A percentile compares a stretch with the other conserved stretches of the same genome.
Conservation (phyloP, 1,140 invertebrate species). For the Trachymyrmex septentrionalis region DNA sequence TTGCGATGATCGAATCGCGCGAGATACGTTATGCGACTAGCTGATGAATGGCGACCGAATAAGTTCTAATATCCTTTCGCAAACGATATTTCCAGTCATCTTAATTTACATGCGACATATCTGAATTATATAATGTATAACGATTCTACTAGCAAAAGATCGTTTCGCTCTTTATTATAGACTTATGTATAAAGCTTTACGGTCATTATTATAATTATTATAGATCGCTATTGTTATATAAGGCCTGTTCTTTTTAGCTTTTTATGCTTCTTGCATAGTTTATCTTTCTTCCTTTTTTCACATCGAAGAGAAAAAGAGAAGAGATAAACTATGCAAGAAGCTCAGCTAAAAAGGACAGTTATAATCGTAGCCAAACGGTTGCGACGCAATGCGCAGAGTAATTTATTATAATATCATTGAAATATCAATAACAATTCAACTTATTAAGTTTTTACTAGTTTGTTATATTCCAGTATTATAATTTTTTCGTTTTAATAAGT, state of each 20-base stretch:
- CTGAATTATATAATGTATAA: slow-evolving; percentile 18
- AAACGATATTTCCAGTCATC: slow-evolving; percentile 37
- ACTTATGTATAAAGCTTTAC: slow-evolving; percentile 50
- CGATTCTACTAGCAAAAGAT: slow-evolving; percentile 4
- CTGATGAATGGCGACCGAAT: background rate
- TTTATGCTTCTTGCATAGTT: no score
- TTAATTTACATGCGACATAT: slow-evolving; percentile 43
- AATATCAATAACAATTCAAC: background rate
- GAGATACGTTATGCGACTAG: slow-evolving; percentile 7
- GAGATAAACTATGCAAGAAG: no score
- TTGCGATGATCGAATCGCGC: background rate
- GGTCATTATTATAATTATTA: slow-evolving; percentile 48
- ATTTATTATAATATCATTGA: slow-evolving; percentile 50
- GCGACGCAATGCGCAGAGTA: slow-evolving; percentile 22
- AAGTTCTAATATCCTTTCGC: background rate
- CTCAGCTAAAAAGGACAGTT: no score
- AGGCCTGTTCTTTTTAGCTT: no score
- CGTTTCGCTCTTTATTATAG: background rate
- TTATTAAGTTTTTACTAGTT: slow-evolving; percentile 16
- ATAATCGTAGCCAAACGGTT: background rate
- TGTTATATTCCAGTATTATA: slow-evolving; percentile 18
- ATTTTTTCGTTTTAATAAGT: slow-evolving; percentile 18
- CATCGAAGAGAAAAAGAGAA: no score
- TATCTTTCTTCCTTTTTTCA: no score
- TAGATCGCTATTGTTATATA: slow-evolving; percentile 44